Evolutionary conservation across 2,113 vertebrate genomes (phyloP).

Genomic region (Chitala chitala): DNA sequence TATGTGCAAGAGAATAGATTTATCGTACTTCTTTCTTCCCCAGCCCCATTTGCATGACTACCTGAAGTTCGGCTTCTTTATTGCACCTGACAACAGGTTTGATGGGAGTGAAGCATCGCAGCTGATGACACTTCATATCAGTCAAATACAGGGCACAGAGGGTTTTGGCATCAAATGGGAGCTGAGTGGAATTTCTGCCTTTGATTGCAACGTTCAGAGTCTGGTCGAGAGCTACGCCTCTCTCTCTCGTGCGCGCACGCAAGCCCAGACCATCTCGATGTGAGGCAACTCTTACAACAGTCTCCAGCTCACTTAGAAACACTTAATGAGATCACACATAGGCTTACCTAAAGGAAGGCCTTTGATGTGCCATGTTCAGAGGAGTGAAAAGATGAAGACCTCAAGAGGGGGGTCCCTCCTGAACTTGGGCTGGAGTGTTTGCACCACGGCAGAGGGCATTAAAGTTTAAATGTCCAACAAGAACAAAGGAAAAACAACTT

Average conservation of each 20-base stretch:
- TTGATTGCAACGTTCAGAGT: conserved; percentile 5
- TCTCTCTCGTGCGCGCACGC: no score
- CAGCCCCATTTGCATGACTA: not conserved
- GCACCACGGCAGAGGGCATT: conserved; percentile 8
- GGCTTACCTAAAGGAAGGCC: conserved; percentile 16
- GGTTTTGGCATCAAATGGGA: not conserved
- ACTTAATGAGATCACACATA: conserved; percentile 31
- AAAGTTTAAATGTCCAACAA: conserved; percentile 18
- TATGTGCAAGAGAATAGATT: not conserved
- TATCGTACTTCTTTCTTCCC: not conserved
- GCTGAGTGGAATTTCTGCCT: not conserved
- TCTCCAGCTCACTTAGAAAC: not conserved
- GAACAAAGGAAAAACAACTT: not conserved
- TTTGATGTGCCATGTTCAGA: conserved; percentile 26
- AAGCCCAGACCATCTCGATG: not conserved
- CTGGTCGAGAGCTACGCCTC: not conserved
- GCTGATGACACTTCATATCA: not conserved
- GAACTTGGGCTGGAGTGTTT: not conserved
- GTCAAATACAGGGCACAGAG: not conserved
- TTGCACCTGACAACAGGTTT: not conserved
- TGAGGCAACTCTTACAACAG: not conserved
- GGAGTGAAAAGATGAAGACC: conserved; percentile 26
- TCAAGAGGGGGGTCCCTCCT: conserved; percentile 2
- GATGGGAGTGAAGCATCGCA: not conserved
- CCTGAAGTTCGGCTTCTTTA: not conserved